A percentile compares a stretch with the other conserved stretches of the same genome.
Evolutionary conservation across 2,113 vertebrate species (phyloP).

Genomic region (Apteryx mantelli): DNA sequence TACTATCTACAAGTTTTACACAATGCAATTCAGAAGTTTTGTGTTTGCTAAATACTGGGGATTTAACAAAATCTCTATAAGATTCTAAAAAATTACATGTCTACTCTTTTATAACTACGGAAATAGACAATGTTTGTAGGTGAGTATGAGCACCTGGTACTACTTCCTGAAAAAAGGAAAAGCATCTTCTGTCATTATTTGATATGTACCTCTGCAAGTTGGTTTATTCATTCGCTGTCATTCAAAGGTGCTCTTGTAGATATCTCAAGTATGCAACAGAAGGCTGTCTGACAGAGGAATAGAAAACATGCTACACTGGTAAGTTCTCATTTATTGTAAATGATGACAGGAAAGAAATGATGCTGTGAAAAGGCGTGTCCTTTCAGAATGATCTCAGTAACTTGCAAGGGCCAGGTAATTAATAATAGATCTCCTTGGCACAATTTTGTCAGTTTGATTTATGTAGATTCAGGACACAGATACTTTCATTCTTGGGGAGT

Average conservation of each 20-base stretch:
- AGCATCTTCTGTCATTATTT: not conserved
- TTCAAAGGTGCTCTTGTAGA: not conserved
- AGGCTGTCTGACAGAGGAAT: not conserved
- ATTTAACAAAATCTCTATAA: not conserved
- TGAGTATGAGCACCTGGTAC: not conserved
- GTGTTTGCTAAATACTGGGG: not conserved
- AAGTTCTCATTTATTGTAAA: not conserved
- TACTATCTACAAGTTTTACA: not conserved
- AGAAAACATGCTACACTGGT: not conserved
- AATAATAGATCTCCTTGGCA: not conserved
- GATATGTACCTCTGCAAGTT: not conserved
- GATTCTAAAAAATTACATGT: not conserved
- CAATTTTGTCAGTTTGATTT: not conserved
- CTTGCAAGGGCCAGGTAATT: not conserved
- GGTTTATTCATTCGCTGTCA: not conserved
- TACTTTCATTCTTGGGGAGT: not conserved
- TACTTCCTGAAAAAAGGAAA: not conserved
- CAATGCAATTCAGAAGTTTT: not conserved
- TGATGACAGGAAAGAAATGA: not conserved
- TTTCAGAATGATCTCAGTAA: not conserved
- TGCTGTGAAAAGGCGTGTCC: not conserved
- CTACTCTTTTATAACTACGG: not conserved
- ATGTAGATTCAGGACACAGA: not conserved
- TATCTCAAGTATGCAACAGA: not conserved
- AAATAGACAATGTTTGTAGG: not conserved